These are phyloP conservation scores for Neuroterus valhalla DNA, from an alignment of 1,140 invertebrate species.

Conservation along the genomic window DNA sequence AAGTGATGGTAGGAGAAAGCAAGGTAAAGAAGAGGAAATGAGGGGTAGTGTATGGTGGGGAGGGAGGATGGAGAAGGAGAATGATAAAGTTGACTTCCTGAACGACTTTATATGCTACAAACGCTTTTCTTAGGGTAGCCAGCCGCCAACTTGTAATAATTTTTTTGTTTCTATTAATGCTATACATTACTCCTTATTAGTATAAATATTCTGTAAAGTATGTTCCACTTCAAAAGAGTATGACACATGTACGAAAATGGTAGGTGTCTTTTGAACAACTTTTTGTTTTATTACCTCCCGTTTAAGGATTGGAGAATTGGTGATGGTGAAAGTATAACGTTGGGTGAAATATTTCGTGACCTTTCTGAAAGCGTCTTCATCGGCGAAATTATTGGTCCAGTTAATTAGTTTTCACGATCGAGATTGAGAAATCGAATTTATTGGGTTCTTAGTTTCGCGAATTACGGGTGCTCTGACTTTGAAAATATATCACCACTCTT, in stretches of 20 bases:
- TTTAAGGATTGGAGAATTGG: constrained; percentile 1
- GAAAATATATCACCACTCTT: background rate
- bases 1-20: no score
- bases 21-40: no score
- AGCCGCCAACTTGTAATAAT: no score
- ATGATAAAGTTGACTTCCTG: no score
- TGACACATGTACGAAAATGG: background rate
- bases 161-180: no score
- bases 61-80: no score
- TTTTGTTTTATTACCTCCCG: constrained; percentile 16
- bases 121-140: no score
- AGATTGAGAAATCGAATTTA: constrained; percentile 18
- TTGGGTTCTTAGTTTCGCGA: background rate
- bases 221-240: constrained; percentile 1
- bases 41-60: no score
- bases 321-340: constrained; percentile 6
- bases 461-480: background rate
- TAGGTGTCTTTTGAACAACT: constrained; percentile 3
- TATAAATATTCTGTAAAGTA: background rate
- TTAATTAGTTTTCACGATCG: constrained; percentile 12
- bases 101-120: no score
- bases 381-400: constrained; percentile 9
- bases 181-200: no score
- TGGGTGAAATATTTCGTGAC: constrained; percentile 9
- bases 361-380: constrained; percentile 17